Percentiles rank a stretch among this genome's conserved stretches.
phyloP scores from a whole-genome alignment of 92 coral and sea anemone species.

The Umimayanthus chanpuru region DNA sequence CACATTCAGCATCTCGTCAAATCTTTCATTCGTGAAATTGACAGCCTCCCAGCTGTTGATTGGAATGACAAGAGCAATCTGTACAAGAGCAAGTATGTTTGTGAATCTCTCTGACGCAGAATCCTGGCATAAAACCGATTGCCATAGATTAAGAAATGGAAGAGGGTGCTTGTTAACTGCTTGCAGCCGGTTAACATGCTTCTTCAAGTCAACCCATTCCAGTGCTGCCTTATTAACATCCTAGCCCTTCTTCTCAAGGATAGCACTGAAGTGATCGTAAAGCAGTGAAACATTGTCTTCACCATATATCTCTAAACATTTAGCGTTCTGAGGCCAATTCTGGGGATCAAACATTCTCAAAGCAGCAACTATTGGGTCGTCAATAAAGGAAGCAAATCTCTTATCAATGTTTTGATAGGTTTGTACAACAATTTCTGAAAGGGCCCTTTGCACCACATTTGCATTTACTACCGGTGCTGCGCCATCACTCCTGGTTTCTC shows the following conservation, averaged over 20 bases:
- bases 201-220: constrained; percentile 8
- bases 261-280: constrained; percentile 9
- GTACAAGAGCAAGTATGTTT: constrained; percentile 21
- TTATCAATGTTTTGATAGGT: constrained; percentile 15
- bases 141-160: constrained; percentile 27
- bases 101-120: neutral
- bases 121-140: constrained; percentile 21
- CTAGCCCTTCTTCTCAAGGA: constrained; percentile 25
- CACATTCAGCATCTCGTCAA: constrained; percentile 46
- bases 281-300: constrained; percentile 18
- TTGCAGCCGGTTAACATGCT: constrained; percentile 24
- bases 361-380: constrained; percentile 17
- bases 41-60: too few relatives aligned
- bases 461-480: constrained; percentile 29
- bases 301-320: constrained; percentile 12
- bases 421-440: constrained; percentile 28
- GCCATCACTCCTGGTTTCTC: constrained; percentile 31
- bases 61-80: constrained; percentile 26
- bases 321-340: constrained; percentile 32
- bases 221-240: neutral
- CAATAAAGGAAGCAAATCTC: constrained; percentile 7
- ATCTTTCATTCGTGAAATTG: too few relatives aligned
- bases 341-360: constrained; percentile 26
- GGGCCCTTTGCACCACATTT: constrained; percentile 12
- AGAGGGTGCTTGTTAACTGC: constrained; percentile 10